Base-by-base conservation (phyloP, 2,797 vertebrate genomes). In the Pantherophis alleghaniensis region DNA sequence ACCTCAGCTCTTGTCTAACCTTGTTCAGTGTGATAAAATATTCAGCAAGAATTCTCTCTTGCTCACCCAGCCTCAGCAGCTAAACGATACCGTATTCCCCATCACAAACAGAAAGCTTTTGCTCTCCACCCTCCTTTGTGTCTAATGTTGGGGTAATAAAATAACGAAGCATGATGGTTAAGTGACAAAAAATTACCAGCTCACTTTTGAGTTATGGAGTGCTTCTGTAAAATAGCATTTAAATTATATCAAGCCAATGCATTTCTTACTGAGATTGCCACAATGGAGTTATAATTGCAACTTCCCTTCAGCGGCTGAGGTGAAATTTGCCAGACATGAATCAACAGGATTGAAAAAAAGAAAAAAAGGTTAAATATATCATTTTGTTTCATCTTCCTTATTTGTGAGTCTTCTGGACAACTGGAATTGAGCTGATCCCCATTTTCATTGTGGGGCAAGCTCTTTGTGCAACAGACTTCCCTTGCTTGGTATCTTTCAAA, bases 251-350 rank as follows among this genome's bases (percentile, higher is more conserved):
- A 94, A 92, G 94, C 96, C 79, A 87, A 95, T 96, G 96, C 96
- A 2, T 95, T 97, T 97, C 94, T 90, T 95, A 92, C 90, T 86
- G 90, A 96, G 93, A 95, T 90, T 94, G 96, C 95, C 95, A 96
- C 95, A 94, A 94, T 97, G 90, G 94, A 96, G 91, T 91, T 96
- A 93, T 95, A 95, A 97, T 95, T 95, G 94, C 91, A 91, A 96
- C 93, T 86, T 97, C 94, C 95, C 90, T 94, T 95, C 95, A 95
- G 93, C 93, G 92, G 93, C 91, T 94, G 91, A 93, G 63, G 83
- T 90, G 92, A 55, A 22, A n/a, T 88, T 83, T 93, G 87, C 86
- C 69, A 61, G 87, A 89, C 83, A 42, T 57, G 69, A 93, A 91
- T 24, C 66, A 86, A 86, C n/a, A 11, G 57, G 24, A 22, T 47